Evolutionary conservation across 2,113 vertebrate genomes (phyloP), one percentile per base, ranked within the genome.

Genomic region (Collichthys lucidus): DNA sequence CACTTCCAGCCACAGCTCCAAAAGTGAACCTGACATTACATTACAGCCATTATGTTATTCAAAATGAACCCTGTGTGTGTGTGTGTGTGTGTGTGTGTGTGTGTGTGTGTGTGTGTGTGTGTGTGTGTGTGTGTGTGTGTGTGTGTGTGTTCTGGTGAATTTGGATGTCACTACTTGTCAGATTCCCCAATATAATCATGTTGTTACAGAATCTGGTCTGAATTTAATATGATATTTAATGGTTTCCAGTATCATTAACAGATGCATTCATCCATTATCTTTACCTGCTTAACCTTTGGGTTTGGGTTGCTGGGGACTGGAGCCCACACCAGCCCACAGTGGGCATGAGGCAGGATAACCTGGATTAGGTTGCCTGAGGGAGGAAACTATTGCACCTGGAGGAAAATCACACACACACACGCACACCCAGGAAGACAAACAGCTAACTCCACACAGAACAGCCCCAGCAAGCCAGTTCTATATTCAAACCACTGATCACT

Each of bases 1-100:
- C 71, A 52, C 44, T 56, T 81, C 65, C 61, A 59, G 52, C 57
- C 76, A 79, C 65, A 80, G 67, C 9, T 22, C 71, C 42, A 67
- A 60, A 73, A 44, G 59, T 53, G 63, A 80, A 42, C 52, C n/a
- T 29, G 56, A 60, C 31, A 64, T 64, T 57, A 80, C 79, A 83
- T 80, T 62, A 77, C 75, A 74, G 64, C 82, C 70, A 83, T 87
- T 78, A 72, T 72, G 44, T 35, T 50, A 44, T 44, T 44, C 11
- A 22, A 64, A 50, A 76, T 47, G 52, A 74, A 29, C 26, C 59
- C 6, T 55, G 61, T 76, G 63, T 49, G 55, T 52, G 75, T 31
- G 5, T 47, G 69, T 59, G 40, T 68, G 63, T 52, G 16, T 46
- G 29, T 57, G 59, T 57, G 49, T 56, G 61, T 76, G 63, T 57